phyloP scores from a whole-genome alignment of 2,888 invertebrate species.

The Lissocephala sabroskyi region DNA sequence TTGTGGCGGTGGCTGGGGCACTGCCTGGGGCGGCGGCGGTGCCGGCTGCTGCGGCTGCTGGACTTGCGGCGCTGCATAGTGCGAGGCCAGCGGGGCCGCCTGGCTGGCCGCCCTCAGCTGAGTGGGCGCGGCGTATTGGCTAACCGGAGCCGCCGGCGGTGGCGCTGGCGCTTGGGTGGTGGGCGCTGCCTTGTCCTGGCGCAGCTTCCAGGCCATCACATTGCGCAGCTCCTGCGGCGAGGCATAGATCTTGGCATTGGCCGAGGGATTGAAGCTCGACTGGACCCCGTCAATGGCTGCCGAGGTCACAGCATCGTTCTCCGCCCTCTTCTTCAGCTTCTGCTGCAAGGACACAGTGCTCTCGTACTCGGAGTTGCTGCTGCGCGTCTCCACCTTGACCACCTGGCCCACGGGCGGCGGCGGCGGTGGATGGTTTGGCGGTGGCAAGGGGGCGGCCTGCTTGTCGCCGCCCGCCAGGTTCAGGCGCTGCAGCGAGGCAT shows the following conservation, averaged over 20 bases:
- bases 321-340: constrained; percentile 68
- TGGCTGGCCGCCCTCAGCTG: constrained; percentile 43
- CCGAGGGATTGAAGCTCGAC: constrained; percentile 92
- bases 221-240: constrained; percentile 88
- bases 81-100: constrained; percentile 37
- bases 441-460: constrained; percentile 77
- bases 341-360: constrained; percentile 71
- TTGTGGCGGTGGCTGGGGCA: constrained; percentile 69
- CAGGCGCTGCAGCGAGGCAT: constrained; percentile 72
- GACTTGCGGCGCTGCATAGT: constrained; percentile 67
- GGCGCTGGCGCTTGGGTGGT: constrained; percentile 26
- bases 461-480: constrained; percentile 64
- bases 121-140: constrained; percentile 74
- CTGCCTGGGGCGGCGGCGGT: constrained; percentile 35
- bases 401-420: constrained; percentile 82
- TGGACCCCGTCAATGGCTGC: constrained; percentile 75
- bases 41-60: constrained; percentile 66
- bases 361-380: constrained; percentile 72
- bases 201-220: constrained; percentile 75
- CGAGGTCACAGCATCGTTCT: constrained; percentile 64
- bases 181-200: constrained; percentile 58
- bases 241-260: constrained; percentile 89
- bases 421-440: constrained; percentile 88
- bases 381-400: constrained; percentile 78
- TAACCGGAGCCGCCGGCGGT: constrained; percentile 42